phyloP scores from a whole-genome alignment of 2,797 vertebrate species.

The Picus viridis region DNA sequence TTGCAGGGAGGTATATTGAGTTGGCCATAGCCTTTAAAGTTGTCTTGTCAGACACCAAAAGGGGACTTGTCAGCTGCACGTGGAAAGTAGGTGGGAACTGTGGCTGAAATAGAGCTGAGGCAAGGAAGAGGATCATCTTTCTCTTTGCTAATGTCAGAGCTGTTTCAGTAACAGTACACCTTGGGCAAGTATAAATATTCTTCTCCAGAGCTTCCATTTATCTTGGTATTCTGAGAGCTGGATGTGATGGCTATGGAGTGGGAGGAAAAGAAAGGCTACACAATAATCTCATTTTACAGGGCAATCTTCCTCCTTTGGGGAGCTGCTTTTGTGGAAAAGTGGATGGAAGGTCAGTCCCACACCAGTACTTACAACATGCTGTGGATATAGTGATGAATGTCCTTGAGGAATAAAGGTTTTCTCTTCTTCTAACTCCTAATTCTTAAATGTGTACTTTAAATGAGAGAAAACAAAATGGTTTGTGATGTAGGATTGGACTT shows the following conservation, averaged over 20 bases:
- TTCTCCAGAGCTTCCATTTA: not conserved
- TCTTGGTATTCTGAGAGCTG: not conserved
- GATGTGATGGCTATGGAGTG: not conserved
- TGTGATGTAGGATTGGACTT: not conserved
- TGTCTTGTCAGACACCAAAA: not conserved
- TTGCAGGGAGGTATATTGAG: not conserved
- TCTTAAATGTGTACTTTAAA: not conserved
- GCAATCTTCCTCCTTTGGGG: not conserved
- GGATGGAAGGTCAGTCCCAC: not conserved
- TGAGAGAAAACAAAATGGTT: not conserved
- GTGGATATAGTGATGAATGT: not conserved
- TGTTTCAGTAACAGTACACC: not conserved
- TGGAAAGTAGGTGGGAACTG: not conserved
- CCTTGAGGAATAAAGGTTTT: not conserved
- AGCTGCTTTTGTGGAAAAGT: not conserved
- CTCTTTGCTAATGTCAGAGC: not conserved
- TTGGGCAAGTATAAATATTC: not conserved
- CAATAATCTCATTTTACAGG: not conserved
- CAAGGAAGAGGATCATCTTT: not conserved
- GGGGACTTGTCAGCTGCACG: fast-evolving
- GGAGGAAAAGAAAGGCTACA: not conserved
- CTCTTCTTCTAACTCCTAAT: not conserved
- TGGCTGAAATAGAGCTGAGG: not conserved
- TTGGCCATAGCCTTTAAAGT: not conserved
- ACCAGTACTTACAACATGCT: not conserved